phyloP scores from a whole-genome alignment of 1,140 invertebrate genomes.

The Drosophila murphyi region DNA sequence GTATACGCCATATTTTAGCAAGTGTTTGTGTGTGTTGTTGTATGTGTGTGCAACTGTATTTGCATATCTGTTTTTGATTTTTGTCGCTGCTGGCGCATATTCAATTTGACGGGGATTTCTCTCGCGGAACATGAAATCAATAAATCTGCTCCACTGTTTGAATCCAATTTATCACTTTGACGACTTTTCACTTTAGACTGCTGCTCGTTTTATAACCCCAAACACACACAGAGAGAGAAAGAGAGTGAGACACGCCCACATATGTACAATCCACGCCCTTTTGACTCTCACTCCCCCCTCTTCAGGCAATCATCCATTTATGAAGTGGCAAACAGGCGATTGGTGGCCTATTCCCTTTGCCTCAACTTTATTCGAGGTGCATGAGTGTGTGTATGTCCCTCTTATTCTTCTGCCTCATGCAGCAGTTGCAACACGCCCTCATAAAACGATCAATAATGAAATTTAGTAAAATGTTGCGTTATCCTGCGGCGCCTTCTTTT shows the following conservation, averaged over 20 bases:
- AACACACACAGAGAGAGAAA: not conserved
- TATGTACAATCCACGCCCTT: not conserved
- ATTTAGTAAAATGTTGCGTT: slow-evolving; percentile 72
- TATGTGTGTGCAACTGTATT: slow-evolving; percentile 50
- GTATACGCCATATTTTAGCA: slow-evolving; percentile 35
- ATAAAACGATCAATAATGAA: slow-evolving; percentile 75
- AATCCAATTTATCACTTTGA: slow-evolving; percentile 82
- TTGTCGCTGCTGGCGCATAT: slow-evolving; percentile 77
- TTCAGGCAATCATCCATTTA: slow-evolving; percentile 50
- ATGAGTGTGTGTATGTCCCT: slow-evolving; percentile 45
- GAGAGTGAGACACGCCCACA: slow-evolving; percentile 30
- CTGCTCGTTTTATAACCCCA: slow-evolving; percentile 3
- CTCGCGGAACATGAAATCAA: slow-evolving; percentile 66
- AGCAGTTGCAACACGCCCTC: slow-evolving; percentile 25
- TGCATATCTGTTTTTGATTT: slow-evolving; percentile 82
- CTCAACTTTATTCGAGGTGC: slow-evolving; percentile 70
- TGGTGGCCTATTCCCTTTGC: slow-evolving; percentile 52
- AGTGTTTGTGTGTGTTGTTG: not conserved
- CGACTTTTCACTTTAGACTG: slow-evolving; percentile 40
- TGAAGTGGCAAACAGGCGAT: slow-evolving; percentile 59
- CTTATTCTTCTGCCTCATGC: slow-evolving; percentile 54
- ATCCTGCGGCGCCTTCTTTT: slow-evolving; percentile 22
- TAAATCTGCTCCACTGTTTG: slow-evolving; percentile 81
- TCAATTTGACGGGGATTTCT: slow-evolving; percentile 65
- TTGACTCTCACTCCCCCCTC: slow-evolving; percentile 17